A percentile compares a stretch with the other conserved stretches of the same genome.
Conservation (phyloP, 2,113 vertebrate genomes). For the Falcunculus frontatus region DNA sequence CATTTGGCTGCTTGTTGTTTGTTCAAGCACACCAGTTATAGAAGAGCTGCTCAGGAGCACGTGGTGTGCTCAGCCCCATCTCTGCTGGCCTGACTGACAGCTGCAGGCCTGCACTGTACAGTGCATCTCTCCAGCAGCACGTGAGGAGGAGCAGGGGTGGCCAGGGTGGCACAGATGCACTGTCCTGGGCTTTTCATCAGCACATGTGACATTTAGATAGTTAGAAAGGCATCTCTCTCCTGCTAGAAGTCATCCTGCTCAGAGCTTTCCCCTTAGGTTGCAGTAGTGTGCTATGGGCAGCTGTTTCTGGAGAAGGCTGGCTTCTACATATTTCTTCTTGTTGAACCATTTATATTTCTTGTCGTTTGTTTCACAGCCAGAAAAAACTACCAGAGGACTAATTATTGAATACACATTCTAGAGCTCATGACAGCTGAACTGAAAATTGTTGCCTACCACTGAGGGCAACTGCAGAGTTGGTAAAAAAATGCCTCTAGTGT, state of each 20-base stretch:
- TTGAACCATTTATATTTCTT: not conserved
- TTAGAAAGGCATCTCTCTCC: not conserved
- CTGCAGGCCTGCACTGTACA: not conserved
- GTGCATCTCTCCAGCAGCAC: not conserved
- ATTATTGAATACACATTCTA: conserved; percentile 29
- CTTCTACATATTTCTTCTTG: not conserved
- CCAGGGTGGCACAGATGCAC: not conserved
- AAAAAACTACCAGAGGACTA: conserved; percentile 39
- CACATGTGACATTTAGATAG: fast-evolving
- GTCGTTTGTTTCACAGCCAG: conserved; percentile 1
- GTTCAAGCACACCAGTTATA: not conserved
- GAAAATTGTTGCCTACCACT: conserved; percentile 40
- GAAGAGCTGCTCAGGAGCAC: not conserved
- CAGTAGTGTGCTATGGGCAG: not conserved
- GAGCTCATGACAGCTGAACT: conserved; percentile 28
- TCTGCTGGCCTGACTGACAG: not conserved
- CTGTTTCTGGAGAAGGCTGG: not conserved
- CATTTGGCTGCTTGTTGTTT: conserved; percentile 1
- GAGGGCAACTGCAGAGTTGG: conserved; percentile 32
- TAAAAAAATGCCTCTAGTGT: conserved; percentile 19
- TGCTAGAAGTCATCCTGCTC: not conserved
- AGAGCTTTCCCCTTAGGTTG: not conserved
- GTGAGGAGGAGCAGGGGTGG: not conserved
- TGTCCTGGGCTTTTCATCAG: not conserved
- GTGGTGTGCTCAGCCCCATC: not conserved